Evolutionary conservation across 1,140 invertebrate species (phyloP).

Genomic region (Brachionus plicatilis): DNA sequence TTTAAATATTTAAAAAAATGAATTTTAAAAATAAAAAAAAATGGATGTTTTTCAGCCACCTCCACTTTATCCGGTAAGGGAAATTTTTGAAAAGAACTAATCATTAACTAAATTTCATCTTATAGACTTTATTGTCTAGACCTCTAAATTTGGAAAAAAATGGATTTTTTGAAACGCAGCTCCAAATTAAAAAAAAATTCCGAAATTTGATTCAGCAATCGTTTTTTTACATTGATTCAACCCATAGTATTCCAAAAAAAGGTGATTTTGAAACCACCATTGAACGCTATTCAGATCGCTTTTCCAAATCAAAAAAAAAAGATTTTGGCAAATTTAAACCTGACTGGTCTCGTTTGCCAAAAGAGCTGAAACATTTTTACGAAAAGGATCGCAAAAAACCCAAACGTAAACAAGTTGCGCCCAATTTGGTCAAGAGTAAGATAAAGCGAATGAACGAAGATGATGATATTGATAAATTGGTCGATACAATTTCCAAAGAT

Average conservation of each 20-base stretch:
- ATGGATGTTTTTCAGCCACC: conserved; percentile 37
- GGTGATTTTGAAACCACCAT: not conserved
- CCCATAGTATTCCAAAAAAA: not conserved
- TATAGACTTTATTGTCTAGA: not conserved
- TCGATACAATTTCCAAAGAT: not conserved
- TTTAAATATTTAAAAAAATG: not conserved
- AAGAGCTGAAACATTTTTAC: conserved; percentile 26
- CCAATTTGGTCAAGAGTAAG: conserved; percentile 16
- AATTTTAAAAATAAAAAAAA: not conserved
- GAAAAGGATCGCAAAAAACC: not conserved
- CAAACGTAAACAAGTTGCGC: not conserved
- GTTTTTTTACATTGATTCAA: conserved; percentile 9
- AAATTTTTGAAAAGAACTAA: not conserved
- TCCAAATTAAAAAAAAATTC: conserved; percentile 19
- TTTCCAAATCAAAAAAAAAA: conserved; percentile 17
- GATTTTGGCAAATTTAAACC: not conserved
- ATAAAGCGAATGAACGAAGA: not conserved
- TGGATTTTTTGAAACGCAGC: not conserved
- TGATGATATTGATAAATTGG: not conserved
- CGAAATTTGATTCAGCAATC: not conserved
- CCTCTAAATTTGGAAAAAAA: conserved; percentile 27
- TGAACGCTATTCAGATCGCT: conserved; percentile 38
- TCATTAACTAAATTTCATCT: not conserved
- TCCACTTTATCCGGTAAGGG: conserved; percentile 15
- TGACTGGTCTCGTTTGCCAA: conserved; percentile 26